A percentile compares a stretch with the other conserved stretches of the same genome.
phyloP scores from a whole-genome alignment of 2,113 vertebrate species.

The Emydura subglobosa region DNA sequence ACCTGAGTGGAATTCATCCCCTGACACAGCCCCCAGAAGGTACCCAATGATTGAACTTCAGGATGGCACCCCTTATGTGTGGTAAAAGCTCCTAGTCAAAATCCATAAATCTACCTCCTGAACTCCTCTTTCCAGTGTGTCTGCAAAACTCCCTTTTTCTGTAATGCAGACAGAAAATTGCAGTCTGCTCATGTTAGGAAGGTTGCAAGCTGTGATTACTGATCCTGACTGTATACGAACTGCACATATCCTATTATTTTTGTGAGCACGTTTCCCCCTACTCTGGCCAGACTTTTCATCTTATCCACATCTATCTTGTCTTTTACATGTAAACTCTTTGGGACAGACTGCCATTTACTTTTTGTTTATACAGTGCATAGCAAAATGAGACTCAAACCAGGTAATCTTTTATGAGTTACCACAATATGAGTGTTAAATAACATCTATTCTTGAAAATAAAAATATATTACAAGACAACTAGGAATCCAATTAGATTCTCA shows the following conservation, averaged over 20 bases:
- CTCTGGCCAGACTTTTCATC: not conserved
- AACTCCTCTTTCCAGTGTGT: not conserved
- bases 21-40: not conserved
- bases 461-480: not conserved
- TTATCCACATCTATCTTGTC: not conserved
- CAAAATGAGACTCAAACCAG: accelerated
- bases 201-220: not conserved
- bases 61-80: not conserved
- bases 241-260: not conserved
- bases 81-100: not conserved
- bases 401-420: not conserved
- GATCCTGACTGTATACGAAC: not conserved
- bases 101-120: not conserved
- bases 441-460: not conserved
- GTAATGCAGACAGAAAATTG: not conserved
- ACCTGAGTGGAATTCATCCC: not conserved
- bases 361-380: not conserved
- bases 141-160: not conserved
- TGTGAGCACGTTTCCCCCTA: not conserved
- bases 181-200: not conserved
- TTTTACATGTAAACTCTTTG: not conserved
- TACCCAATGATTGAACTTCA: not conserved
- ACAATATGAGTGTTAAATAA: not conserved
- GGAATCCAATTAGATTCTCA: not conserved
- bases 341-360: not conserved